Evolutionary conservation across 2,888 invertebrate genomes (phyloP), one percentile per base, ranked within the genome.

Genomic region (Stenotaenia linearis): DNA sequence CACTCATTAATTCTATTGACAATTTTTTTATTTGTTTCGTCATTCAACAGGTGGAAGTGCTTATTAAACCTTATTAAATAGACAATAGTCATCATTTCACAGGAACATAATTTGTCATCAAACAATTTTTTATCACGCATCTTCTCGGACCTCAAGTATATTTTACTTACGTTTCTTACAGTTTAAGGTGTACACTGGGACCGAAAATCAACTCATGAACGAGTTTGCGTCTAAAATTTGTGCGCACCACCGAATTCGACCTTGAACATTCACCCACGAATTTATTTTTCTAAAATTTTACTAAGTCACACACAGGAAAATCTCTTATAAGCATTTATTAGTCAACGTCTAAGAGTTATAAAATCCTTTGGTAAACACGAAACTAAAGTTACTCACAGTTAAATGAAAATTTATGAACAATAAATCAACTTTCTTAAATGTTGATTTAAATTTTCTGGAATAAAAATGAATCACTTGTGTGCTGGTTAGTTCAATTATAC

Each of bases 231-330:
- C 69, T 28, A 28, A 69, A 28, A 69, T 69, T 50, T 69, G 69
- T 69, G 69, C 69, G 69, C 69, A 23, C 69, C 69, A 69, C 23
- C 25, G 69, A 69, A 28, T n/a, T 69, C 25, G 69, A 28, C 69
- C 69, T 69, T 69, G 69, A 69, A 69, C 69, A 69, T 69, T 69
- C 69, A 69, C 69, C 69, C 69, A n/a, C 50, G 3, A 50, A 18
- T 4, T 4, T 6, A 7, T 69, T 69, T 28, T 69, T 56, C 21
- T 50, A n/a, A 3, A 18, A 69, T 12, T 69, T 69, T 25, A 9
- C n/a, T 25, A 28, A 69, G 69, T 69, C 69, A 69, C 69, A 69
- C 69, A 28, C 28, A 69, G 69, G 69, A 28, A 69, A 28, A 28
- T 69, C 21, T 69, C 9, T 28, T 23, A 28, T 28, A 28, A 69